phyloP scores from a whole-genome alignment of 2,113 vertebrate species.

The Verasper variegatus region DNA sequence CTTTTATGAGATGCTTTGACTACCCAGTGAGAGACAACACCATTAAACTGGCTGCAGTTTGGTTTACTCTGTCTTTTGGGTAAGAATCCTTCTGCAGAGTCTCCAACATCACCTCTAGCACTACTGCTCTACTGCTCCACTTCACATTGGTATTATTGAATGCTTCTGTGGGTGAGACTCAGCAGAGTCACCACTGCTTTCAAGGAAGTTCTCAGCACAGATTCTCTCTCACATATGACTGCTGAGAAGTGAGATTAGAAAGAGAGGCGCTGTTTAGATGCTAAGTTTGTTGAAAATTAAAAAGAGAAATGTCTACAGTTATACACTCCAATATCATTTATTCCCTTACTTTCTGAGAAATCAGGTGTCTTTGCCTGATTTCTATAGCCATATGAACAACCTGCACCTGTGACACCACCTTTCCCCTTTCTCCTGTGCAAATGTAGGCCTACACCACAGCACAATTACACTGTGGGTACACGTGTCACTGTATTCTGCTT shows the following conservation, averaged over 20 bases:
- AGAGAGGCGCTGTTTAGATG: neutral
- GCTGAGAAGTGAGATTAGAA: slow-evolving; percentile 29
- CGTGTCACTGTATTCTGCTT: too few species aligned
- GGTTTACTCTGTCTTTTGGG: slow-evolving; percentile 98
- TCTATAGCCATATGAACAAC: neutral
- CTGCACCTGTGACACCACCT: neutral
- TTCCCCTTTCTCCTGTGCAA: neutral
- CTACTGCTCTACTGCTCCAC: neutral
- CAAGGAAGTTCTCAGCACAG: neutral
- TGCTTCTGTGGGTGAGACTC: neutral
- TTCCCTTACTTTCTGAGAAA: neutral
- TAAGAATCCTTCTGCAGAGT: slow-evolving; percentile 72
- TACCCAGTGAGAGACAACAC: slow-evolving; percentile 95
- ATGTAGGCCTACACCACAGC: neutral
- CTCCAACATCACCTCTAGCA: neutral
- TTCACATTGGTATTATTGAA: neutral
- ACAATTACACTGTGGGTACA: neutral
- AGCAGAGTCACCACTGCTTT: neutral
- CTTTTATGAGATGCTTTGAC: slow-evolving; percentile 93
- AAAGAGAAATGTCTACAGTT: neutral
- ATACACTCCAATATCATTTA: too few species aligned
- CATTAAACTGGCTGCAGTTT: slow-evolving; percentile 91
- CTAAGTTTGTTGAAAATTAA: neutral
- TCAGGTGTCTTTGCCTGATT: neutral
- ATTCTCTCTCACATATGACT: slow-evolving; percentile 10